These are phyloP conservation scores for Helicolenus hilgendorfi DNA, from an alignment of 2,797 vertebrate genomes.

Conservation along the genomic window DNA sequence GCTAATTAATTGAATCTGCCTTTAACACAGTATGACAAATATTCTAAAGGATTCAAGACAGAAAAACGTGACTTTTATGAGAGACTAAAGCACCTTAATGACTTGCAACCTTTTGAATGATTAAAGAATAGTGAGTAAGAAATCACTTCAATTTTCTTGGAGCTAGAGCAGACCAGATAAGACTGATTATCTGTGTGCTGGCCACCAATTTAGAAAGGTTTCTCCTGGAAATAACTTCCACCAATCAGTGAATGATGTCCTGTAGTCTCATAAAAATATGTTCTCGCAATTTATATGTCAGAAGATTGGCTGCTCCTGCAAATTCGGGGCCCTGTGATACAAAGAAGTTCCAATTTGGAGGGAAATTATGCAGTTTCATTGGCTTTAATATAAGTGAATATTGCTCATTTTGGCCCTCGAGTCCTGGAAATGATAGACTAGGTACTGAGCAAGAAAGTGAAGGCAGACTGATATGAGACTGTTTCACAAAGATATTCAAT, in stretches of 20 bases:
- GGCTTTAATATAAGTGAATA: slow-evolving; percentile 46
- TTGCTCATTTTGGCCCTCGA: slow-evolving; percentile 33
- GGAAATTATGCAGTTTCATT: slow-evolving; percentile 45
- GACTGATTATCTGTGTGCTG: slow-evolving; percentile 34
- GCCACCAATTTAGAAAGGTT: slow-evolving; percentile 15
- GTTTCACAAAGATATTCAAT: slow-evolving; percentile 51
- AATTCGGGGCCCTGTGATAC: background rate
- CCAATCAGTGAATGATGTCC: background rate
- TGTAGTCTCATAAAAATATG: background rate
- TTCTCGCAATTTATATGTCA: slow-evolving; percentile 6
- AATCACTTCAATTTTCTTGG: slow-evolving; percentile 20
- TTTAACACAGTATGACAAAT: background rate
- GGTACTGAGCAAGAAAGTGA: slow-evolving; percentile 24
- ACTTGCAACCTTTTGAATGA: background rate
- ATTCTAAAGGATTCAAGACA: background rate
- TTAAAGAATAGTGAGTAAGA: background rate
- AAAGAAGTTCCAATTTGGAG: slow-evolving; percentile 18
- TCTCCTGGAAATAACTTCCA: background rate
- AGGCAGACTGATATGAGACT: slow-evolving; percentile 44
- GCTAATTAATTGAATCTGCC: background rate
- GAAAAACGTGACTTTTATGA: background rate
- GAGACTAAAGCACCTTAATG: background rate
- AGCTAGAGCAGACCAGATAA: slow-evolving; percentile 35
- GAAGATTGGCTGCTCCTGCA: slow-evolving; percentile 1
- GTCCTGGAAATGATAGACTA: slow-evolving; percentile 41